Conservation (phyloP, 1,140 invertebrate genomes). For the Hyles vespertilio region DNA sequence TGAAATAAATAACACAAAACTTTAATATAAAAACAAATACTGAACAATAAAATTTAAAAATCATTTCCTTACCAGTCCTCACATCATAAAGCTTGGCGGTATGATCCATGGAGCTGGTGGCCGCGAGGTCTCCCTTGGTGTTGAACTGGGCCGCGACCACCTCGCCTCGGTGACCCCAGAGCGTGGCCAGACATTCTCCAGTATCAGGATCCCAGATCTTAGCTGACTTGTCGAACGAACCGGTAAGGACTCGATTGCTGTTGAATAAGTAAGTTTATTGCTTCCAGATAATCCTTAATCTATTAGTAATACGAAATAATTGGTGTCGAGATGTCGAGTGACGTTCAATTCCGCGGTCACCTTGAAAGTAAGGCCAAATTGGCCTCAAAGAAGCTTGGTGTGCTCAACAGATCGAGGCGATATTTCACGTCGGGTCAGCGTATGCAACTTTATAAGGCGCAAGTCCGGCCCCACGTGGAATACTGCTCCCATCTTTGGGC, state of each 20-base stretch:
- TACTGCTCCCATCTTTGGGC: no score
- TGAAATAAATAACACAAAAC: no score
- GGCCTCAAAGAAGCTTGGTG: no score
- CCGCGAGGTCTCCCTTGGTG: slow-evolving; percentile 77
- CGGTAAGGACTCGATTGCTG: slow-evolving; percentile 85
- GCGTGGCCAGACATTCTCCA: slow-evolving; percentile 81
- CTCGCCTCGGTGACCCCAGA: slow-evolving; percentile 85
- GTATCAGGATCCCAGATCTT: slow-evolving; percentile 82
- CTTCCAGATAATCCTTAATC: background rate
- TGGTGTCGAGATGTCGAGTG: no score
- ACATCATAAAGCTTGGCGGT: slow-evolving; percentile 83
- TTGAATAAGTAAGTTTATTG: slow-evolving; percentile 23
- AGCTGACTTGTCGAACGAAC: slow-evolving; percentile 88
- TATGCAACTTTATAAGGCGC: no score
- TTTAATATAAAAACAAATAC: background rate
- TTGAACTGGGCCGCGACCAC: slow-evolving; percentile 84
- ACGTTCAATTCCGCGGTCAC: no score
- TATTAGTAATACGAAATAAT: no score
- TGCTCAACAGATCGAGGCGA: no score
- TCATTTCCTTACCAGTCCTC: slow-evolving; percentile 42
- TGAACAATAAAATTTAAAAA: background rate
- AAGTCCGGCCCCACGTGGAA: no score
- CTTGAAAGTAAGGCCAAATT: no score
- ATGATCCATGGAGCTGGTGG: slow-evolving; percentile 86
- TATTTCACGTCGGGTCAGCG: no score